Evolutionary conservation across 2,888 invertebrate species (phyloP).

Genomic region (Rhodophaea formosa): DNA sequence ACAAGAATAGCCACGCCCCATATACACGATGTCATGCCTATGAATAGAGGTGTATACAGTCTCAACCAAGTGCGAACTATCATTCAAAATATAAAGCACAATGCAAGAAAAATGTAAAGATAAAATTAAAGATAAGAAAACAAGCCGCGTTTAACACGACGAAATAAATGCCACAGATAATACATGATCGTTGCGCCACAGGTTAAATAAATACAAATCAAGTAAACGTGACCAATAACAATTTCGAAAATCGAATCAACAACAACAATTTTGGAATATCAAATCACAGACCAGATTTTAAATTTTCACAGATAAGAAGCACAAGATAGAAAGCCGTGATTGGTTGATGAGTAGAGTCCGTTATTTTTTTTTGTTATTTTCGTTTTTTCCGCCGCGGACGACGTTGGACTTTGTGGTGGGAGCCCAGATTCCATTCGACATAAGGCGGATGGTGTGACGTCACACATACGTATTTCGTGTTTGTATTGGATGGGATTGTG

Average conservation of each 20-base stretch:
- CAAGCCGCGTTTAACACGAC: constrained; percentile 56
- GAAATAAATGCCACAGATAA: constrained; percentile 68
- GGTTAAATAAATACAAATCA: constrained; percentile 33
- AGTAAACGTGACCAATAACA: constrained; percentile 27
- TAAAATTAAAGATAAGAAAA: constrained; percentile 34
- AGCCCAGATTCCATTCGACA: constrained; percentile 69
- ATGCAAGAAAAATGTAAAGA: constrained; percentile 46
- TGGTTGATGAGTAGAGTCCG: constrained; percentile 36
- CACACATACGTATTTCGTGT: constrained; percentile 49
- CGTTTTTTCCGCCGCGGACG: constrained; percentile 80
- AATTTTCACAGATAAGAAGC: constrained; percentile 42
- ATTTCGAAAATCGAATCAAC: constrained; percentile 44
- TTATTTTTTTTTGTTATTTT: constrained; percentile 51
- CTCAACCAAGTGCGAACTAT: constrained; percentile 82
- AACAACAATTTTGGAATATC: constrained; percentile 38
- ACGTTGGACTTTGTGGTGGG: constrained; percentile 78
- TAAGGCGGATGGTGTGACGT: constrained; percentile 51
- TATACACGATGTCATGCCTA: constrained; percentile 94
- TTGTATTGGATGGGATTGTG: constrained; percentile 75
- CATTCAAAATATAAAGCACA: constrained; percentile 48
- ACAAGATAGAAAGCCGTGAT: constrained; percentile 38
- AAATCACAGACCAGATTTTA: constrained; percentile 70
- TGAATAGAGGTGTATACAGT: constrained; percentile 88
- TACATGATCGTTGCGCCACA: constrained; percentile 58
- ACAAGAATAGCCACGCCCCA: constrained; percentile 85